A percentile compares a stretch with the other conserved stretches of the same genome.
Conservation (phyloP, 2,797 vertebrate genomes). For the Epinephelus malabaricus region DNA sequence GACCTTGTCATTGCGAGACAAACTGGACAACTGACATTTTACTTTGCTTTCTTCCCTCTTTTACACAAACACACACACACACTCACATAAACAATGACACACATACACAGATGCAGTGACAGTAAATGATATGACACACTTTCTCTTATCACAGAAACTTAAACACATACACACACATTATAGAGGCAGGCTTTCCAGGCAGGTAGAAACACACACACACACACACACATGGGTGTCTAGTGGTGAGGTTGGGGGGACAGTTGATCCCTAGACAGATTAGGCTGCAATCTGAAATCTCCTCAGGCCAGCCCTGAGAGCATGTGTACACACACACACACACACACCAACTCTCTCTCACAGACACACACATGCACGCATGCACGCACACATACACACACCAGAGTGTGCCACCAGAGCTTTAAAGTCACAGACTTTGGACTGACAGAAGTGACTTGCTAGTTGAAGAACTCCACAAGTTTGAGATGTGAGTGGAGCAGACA, state of each 20-base stretch:
- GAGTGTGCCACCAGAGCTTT: constrained; percentile 22
- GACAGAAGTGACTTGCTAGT: constrained; percentile 25
- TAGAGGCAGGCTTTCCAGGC: constrained; percentile 35
- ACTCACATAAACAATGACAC: constrained; percentile 21
- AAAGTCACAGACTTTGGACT: constrained; percentile 47
- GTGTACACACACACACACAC: constrained; percentile 5
- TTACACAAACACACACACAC: neutral
- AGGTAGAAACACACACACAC: constrained; percentile 12
- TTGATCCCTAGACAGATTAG: constrained; percentile 84
- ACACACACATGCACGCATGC: constrained; percentile 24
- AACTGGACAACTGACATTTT: constrained; percentile 68
- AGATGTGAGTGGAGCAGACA: neutral
- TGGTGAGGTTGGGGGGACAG: constrained; percentile 69
- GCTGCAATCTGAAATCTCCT: constrained; percentile 80
- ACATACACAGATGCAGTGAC: constrained; percentile 34
- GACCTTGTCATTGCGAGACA: constrained; percentile 68
- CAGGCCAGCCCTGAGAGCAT: constrained; percentile 71
- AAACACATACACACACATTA: constrained; percentile 36
- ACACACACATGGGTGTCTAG: constrained; percentile 54
- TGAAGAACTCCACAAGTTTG: constrained; percentile 28
- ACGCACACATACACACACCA: constrained; percentile 17
- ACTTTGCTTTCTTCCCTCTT: constrained; percentile 42
- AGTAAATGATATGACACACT: constrained; percentile 54
- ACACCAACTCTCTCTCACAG: constrained; percentile 18
- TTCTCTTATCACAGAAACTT: constrained; percentile 58